These are phyloP conservation scores for Hemicordylus capensis DNA, from an alignment of 2,113 vertebrate genomes.

Conservation along the genomic window DNA sequence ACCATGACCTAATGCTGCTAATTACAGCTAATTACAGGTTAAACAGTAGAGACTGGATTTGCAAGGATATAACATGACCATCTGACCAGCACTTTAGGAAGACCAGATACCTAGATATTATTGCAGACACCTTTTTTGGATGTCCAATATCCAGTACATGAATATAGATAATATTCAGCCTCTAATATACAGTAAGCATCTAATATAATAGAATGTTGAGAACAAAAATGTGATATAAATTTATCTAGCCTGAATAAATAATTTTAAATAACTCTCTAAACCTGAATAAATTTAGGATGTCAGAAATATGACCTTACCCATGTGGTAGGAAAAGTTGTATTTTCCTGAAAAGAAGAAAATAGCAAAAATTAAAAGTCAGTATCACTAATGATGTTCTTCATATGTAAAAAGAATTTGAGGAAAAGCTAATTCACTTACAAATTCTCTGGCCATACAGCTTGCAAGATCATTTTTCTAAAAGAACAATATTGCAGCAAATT, in stretches of 20 bases:
- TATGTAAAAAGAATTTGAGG: neutral
- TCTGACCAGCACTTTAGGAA: neutral
- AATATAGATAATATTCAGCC: too few relatives aligned
- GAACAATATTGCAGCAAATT: conserved; percentile 35
- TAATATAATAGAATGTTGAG: neutral
- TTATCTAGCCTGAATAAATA: too few relatives aligned
- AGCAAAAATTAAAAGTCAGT: conserved; percentile 39
- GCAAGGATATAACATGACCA: neutral
- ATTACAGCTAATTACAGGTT: neutral
- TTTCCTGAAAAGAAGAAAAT: conserved; percentile 61
- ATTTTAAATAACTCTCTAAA: neutral
- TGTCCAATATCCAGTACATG: neutral
- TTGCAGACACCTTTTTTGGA: neutral
- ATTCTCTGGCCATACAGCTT: conserved; percentile 55
- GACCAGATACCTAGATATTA: neutral
- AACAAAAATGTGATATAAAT: neutral
- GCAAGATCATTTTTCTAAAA: conserved; percentile 31
- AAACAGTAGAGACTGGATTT: neutral
- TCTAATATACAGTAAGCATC: neutral
- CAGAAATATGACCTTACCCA: conserved; percentile 62
- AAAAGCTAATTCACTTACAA: conserved; percentile 61
- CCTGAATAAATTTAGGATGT: neutral
- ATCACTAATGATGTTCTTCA: neutral
- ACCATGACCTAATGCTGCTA: neutral
- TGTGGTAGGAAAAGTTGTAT: conserved; percentile 68